Evolutionary conservation across 2,113 vertebrate genomes (phyloP).

Genomic region (Drymodes brunneopygia): DNA sequence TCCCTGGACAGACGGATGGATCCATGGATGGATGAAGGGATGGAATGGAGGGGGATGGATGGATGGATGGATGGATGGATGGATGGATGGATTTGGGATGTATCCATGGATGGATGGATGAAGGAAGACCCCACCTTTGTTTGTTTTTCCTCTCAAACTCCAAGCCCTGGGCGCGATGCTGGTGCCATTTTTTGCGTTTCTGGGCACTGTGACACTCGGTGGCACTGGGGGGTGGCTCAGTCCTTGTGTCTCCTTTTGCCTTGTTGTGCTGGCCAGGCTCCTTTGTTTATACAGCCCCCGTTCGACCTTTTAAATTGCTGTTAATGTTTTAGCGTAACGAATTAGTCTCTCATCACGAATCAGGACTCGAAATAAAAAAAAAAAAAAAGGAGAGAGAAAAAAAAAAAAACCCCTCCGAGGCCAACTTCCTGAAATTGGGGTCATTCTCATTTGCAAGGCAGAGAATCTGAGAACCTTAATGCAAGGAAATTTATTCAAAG

Average conservation of each 20-base stretch:
- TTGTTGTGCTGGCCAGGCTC: slow-evolving; percentile 71
- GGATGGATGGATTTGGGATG: background rate
- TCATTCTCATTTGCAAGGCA: slow-evolving; percentile 99
- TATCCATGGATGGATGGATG: background rate
- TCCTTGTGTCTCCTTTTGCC: slow-evolving; percentile 64
- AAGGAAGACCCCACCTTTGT: background rate
- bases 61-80: background rate
- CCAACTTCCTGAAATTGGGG: slow-evolving; percentile 98
- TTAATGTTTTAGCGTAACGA: slow-evolving; percentile 99
- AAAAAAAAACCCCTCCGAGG: slow-evolving; percentile 83
- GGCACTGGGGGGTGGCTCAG: background rate
- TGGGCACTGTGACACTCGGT: background rate
- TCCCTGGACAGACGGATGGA: no score
- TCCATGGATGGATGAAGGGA: background rate
- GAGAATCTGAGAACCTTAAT: slow-evolving; percentile 87
- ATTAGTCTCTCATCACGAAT: slow-evolving; percentile 99
- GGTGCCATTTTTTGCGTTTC: background rate
- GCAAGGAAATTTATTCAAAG: slow-evolving; percentile 92
- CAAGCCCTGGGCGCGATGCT: background rate
- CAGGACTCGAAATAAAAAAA: slow-evolving; percentile 91
- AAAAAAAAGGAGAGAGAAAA: background rate
- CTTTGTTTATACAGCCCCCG: slow-evolving; percentile 83
- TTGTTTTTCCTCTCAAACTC: background rate
- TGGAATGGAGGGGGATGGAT: background rate
- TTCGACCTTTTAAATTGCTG: slow-evolving; percentile 98